These are phyloP conservation scores for Tuta absoluta DNA, from an alignment of 2,888 invertebrate species.

Conservation along the genomic window DNA sequence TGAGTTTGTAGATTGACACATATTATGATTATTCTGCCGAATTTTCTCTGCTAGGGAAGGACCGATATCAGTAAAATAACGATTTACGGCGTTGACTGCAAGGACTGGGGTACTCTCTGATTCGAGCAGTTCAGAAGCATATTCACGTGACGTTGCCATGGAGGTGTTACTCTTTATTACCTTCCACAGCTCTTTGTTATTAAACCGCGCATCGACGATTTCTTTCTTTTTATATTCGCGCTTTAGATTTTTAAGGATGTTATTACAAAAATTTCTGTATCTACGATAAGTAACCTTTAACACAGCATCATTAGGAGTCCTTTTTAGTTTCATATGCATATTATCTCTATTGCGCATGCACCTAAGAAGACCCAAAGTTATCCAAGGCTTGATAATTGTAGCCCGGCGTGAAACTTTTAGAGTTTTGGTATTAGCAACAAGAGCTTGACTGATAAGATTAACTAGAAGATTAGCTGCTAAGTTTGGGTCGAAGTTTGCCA, in stretches of 20 bases:
- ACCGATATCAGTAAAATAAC: not conserved
- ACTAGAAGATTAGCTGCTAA: constrained; percentile 2
- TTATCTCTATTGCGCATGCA: constrained; percentile 23
- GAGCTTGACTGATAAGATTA: not conserved
- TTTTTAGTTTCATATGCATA: constrained; percentile 16
- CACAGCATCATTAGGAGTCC: not conserved
- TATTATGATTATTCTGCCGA: not conserved
- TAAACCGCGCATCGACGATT: not conserved
- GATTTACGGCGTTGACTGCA: not conserved
- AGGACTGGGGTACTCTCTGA: not conserved
- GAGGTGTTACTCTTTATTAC: not conserved
- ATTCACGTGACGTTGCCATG: no score
- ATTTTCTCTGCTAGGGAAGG: not conserved
- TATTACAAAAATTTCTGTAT: constrained; percentile 13
- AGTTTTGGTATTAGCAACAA: not conserved
- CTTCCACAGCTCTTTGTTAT: not conserved
- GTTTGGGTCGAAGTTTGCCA: not conserved
- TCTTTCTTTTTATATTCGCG: not conserved
- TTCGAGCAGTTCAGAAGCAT: not conserved
- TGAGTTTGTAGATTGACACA: no score
- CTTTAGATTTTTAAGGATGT: constrained; percentile 9
- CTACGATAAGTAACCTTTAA: constrained; percentile 3
- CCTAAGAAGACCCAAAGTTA: not conserved
- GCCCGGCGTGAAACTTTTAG: not conserved
- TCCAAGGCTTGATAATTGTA: constrained; percentile 17